phyloP scores from a whole-genome alignment of 2,888 invertebrate genomes.

The Argyra leucocephala region DNA sequence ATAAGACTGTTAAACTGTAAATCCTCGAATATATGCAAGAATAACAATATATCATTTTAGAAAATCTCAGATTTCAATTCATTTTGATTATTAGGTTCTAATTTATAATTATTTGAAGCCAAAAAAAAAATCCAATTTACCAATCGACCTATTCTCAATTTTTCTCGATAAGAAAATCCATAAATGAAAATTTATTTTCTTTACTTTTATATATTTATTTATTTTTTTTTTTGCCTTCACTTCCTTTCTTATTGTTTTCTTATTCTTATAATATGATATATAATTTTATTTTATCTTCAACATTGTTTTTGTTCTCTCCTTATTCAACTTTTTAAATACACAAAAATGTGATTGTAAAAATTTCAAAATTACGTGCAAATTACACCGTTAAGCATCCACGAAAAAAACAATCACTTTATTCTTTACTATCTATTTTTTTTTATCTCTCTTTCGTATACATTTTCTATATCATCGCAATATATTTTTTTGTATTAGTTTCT shows the following conservation, averaged over 20 bases:
- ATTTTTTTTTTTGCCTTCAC: neutral
- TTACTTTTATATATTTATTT: neutral
- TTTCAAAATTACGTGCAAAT: neutral
- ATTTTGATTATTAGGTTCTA: neutral
- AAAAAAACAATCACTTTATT: neutral
- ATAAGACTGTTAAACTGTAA: too few species aligned
- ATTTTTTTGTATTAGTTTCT: neutral
- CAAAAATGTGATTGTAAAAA: neutral
- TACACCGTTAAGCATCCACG: neutral
- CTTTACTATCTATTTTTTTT: neutral
- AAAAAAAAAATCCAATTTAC: neutral
- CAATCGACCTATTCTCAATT: too few species aligned
- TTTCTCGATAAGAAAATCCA: neutral
- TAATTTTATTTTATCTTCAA: neutral
- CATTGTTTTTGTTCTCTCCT: neutral
- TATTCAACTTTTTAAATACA: neutral
- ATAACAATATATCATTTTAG: too few species aligned
- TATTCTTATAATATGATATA: too few species aligned
- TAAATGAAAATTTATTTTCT: slow-evolving; percentile 1
- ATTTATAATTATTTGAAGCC: neutral
- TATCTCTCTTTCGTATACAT: neutral
- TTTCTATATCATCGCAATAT: neutral
- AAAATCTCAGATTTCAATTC: slow-evolving; percentile 10
- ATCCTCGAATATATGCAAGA: too few species aligned
- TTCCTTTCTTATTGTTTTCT: neutral